Conservation (phyloP, 2,113 vertebrate genomes). For the Circaetus gallicus region DNA sequence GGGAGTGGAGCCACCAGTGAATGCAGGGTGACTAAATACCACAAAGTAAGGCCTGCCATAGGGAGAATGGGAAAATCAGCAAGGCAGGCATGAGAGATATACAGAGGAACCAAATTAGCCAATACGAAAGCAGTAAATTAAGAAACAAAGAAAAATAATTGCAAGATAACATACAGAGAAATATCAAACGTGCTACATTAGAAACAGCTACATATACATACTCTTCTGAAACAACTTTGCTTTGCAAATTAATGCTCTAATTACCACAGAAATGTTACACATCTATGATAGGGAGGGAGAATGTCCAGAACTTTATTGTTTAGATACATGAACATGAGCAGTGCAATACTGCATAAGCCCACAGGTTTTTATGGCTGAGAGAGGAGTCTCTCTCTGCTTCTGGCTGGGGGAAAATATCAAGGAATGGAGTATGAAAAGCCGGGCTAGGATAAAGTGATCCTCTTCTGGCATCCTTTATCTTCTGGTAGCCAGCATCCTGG, state of each 20-base stretch:
- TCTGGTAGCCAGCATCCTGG: not conserved
- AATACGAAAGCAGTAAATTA: not conserved
- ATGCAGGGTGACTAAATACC: not conserved
- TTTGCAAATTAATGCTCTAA: not conserved
- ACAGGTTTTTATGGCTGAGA: not conserved
- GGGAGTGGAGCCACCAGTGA: not conserved
- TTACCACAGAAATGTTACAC: not conserved
- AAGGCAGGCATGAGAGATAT: not conserved
- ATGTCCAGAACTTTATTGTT: not conserved
- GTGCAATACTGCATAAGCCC: not conserved
- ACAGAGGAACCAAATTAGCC: not conserved
- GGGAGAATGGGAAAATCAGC: not conserved
- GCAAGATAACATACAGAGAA: not conserved
- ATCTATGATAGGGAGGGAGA: not conserved
- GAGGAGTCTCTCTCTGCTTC: not conserved
- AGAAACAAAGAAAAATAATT: not conserved
- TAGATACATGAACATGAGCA: not conserved
- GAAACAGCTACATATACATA: not conserved
- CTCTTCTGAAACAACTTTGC: not conserved
- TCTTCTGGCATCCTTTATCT: not conserved
- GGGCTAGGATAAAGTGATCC: not conserved
- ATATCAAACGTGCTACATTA: not conserved
- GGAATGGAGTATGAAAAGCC: not conserved
- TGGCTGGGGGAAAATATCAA: not conserved
- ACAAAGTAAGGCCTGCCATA: not conserved